These are phyloP conservation scores for Polyploca ridens DNA, from an alignment of 2,888 invertebrate genomes.

Conservation along the genomic window DNA sequence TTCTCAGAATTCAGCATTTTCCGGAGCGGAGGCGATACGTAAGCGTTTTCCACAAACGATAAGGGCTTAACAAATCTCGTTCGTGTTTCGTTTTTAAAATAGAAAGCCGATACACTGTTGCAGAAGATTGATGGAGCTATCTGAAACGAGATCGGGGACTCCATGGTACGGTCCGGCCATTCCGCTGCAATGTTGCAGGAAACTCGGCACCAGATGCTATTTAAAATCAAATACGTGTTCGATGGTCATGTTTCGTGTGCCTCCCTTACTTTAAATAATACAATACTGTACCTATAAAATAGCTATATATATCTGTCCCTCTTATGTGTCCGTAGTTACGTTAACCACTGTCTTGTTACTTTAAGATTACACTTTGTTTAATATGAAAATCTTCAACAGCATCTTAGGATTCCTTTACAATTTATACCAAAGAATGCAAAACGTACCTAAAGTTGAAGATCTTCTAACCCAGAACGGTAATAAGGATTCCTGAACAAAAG, in stretches of 20 bases:
- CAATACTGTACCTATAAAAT: too few species aligned
- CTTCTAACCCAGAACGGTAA: too few species aligned
- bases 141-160: constrained; percentile 75
- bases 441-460: too few species aligned
- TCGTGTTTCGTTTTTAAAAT: constrained; percentile 53
- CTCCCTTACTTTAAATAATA: neutral
- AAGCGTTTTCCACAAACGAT: constrained; percentile 46
- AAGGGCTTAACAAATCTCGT: constrained; percentile 49
- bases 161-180: constrained; percentile 44
- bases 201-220: constrained; percentile 51
- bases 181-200: constrained; percentile 50
- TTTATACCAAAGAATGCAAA: too few species aligned
- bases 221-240: constrained; percentile 57
- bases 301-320: too few species aligned
- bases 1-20: constrained; percentile 36
- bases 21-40: constrained; percentile 34
- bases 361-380: too few species aligned
- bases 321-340: too few species aligned
- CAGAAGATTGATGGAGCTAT: constrained; percentile 78
- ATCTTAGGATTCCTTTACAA: too few species aligned
- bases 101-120: constrained; percentile 68
- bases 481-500: too few species aligned
- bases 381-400: too few species aligned
- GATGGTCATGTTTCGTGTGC: constrained; percentile 25
- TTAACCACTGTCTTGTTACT: too few species aligned